Percentiles rank a stretch among this genome's conserved stretches.
Conservation (phyloP, 2,797 vertebrate species). For the Pseudochirops corinnae region DNA sequence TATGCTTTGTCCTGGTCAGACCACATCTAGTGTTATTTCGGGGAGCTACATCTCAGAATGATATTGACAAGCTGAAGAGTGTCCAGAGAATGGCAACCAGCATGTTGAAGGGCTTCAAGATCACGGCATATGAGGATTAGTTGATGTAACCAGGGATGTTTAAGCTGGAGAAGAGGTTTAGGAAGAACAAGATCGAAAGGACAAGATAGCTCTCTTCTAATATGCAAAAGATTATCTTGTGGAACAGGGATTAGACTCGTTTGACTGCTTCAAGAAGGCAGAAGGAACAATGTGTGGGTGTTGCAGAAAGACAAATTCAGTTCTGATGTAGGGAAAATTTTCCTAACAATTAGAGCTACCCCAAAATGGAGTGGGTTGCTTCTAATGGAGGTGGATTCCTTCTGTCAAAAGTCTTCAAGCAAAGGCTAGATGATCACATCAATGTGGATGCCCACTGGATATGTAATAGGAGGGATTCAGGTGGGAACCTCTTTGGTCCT, state of each 20-base stretch:
- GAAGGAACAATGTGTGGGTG: not conserved
- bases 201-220: not conserved
- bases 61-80: not conserved
- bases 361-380: not conserved
- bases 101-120: not conserved
- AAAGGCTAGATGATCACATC: not conserved
- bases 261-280: not conserved
- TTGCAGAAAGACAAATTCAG: not conserved
- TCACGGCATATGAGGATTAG: not conserved
- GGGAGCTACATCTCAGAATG: not conserved
- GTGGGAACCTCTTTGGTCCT: not conserved
- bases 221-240: not conserved
- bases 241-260: not conserved
- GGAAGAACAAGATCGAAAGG: not conserved
- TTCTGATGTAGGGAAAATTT: not conserved
- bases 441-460: not conserved
- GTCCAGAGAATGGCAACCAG: not conserved
- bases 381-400: not conserved
- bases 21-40: not conserved
- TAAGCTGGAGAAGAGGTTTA: not conserved
- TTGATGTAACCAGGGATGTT: not conserved
- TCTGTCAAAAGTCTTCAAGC: not conserved
- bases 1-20: not conserved
- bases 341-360: not conserved
- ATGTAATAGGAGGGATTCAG: not conserved